Conservation (phyloP, 92 coral and sea anemone species). For the Umimayanthus chanpuru region DNA sequence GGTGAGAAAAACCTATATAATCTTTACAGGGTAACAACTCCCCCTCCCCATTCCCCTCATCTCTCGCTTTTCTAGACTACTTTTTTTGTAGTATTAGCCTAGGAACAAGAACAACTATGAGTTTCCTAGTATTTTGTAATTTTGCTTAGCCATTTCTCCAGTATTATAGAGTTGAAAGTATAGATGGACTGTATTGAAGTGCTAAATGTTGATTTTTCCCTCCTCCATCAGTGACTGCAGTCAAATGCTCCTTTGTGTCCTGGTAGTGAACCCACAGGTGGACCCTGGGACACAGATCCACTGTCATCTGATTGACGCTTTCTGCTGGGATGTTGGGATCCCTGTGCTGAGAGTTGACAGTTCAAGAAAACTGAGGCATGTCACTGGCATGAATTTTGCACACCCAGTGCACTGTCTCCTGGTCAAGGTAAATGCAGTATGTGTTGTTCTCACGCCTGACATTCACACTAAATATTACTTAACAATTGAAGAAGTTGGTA, state of each 20-base stretch:
- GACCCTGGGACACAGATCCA: conserved; percentile 88
- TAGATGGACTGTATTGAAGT: no score
- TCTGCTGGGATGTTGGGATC: conserved; percentile 87
- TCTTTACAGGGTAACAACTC: no score
- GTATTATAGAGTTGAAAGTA: no score
- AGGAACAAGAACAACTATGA: no score
- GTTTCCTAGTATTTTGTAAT: not conserved
- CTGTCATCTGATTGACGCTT: conserved; percentile 83
- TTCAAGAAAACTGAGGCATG: conserved; percentile 64
- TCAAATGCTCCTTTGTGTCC: conserved; percentile 64
- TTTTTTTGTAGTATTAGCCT: no score
- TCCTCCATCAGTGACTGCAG: conserved; percentile 52
- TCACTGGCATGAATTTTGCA: conserved; percentile 52
- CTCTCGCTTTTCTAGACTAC: no score
- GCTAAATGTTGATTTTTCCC: not conserved
- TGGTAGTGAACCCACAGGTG: conserved; percentile 71
- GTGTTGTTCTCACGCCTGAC: not conserved
- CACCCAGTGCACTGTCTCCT: conserved; percentile 79
- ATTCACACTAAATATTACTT: not conserved
- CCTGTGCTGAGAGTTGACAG: conserved; percentile 78
- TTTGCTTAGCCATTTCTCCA: no score
- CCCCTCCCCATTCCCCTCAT: no score
- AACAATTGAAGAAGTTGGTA: no score
- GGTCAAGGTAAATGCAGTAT: conserved; percentile 60
- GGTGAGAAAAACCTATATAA: no score